Evolutionary conservation across 2,113 vertebrate genomes (phyloP).

Genomic region (Romanogobio albipinnatus): DNA sequence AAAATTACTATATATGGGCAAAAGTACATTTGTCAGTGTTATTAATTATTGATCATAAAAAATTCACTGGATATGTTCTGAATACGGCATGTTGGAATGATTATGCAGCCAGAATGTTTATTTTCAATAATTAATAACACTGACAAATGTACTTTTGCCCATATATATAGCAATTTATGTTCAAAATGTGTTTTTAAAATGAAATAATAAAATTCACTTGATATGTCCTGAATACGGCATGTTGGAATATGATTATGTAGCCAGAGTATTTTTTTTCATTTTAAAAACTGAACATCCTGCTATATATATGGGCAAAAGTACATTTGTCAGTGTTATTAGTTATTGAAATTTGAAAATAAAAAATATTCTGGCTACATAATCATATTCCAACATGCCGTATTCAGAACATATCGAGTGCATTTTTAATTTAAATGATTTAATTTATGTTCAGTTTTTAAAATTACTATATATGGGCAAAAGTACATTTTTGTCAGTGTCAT

Average conservation of each 20-base stretch:
- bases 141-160: neutral
- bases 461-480: neutral
- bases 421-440: too few species aligned
- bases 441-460: neutral
- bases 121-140: neutral
- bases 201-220: too few species aligned
- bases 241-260: neutral
- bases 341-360: too few species aligned
- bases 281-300: too few species aligned
- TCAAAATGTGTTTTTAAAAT: too few species aligned
- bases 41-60: too few species aligned
- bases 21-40: neutral
- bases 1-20: neutral
- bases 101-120: neutral
- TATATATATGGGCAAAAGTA: neutral
- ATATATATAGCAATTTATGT: neutral
- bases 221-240: too few species aligned
- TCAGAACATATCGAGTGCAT: too few species aligned
- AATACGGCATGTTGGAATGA: neutral
- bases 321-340: neutral
- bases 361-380: neutral
- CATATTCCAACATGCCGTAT: neutral
- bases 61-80: too few species aligned
- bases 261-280: neutral
- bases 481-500: neutral